Conservation (phyloP, 2,113 vertebrate genomes). For the Plecotus auritus region DNA sequence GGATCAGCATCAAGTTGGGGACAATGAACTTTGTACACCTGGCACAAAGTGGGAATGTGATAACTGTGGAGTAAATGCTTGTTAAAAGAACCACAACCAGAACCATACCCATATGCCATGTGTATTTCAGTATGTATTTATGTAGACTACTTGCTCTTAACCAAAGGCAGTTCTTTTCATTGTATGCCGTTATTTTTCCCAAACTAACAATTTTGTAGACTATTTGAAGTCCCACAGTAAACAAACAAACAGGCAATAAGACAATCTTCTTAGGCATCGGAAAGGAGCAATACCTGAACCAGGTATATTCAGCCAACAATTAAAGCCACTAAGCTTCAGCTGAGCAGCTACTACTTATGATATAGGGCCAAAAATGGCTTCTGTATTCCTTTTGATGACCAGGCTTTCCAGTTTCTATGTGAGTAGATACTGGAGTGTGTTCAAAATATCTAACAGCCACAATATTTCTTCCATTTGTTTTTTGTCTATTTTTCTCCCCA, state of each 20-base stretch:
- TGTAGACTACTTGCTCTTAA: background rate
- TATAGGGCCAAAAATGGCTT: background rate
- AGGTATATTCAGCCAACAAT: background rate
- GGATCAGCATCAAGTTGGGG: background rate
- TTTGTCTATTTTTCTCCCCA: background rate
- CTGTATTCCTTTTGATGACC: background rate
- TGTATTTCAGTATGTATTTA: background rate
- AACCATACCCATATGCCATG: background rate
- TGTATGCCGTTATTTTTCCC: background rate
- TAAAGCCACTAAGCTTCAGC: background rate
- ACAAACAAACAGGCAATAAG: background rate
- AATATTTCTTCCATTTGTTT: background rate
- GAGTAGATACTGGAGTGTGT: background rate
- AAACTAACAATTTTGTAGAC: background rate
- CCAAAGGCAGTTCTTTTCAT: background rate
- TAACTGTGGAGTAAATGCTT: background rate
- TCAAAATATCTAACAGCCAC: background rate
- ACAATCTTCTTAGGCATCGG: background rate
- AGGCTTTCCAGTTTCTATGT: background rate
- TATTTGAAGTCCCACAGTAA: background rate
- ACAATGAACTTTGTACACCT: background rate
- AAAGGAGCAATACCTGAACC: background rate
- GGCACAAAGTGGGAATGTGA: background rate
- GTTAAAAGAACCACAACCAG: background rate
- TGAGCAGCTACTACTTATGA: background rate